Evolutionary conservation across 1,140 invertebrate species (phyloP), one percentile per base, ranked within the genome.

Genomic region (Calosoma granatense): DNA sequence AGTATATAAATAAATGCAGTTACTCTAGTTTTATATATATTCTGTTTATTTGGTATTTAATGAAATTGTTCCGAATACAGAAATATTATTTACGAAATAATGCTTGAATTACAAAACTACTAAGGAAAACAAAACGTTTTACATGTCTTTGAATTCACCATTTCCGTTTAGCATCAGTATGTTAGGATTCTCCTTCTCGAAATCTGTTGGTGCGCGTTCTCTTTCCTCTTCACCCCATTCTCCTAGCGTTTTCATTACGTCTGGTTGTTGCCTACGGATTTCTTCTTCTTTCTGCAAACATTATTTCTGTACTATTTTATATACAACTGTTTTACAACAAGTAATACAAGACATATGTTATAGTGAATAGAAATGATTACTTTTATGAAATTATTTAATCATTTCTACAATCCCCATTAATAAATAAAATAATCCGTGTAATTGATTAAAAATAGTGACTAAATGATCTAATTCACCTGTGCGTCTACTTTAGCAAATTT

Each of bases 401-500:
- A n/a, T n/a, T n/a, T n/a, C n/a, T n/a, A n/a, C n/a, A n/a, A n/a
- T n/a, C n/a, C n/a, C n/a, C n/a, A n/a, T n/a, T n/a, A n/a, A n/a
- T n/a, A n/a, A n/a, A n/a, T n/a, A n/a, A n/a, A n/a, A n/a, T n/a
- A n/a, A n/a, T n/a, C n/a, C n/a, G n/a, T n/a, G n/a, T n/a, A n/a
- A n/a, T n/a, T n/a, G n/a, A 61, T 64, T 60, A 36, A 9, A 36
- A 36, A 36, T n/a, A 36, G 26, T 36, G 26, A 36, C n/a, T 36
- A 36, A 36, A n/a, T 36, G 6, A 36, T 36, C 62, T 30, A 58
- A 60, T 65, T 71, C 65, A 91, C 88, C 83, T 89, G 81, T 72
- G 81, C 82, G 72, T 92, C 88, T 69, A 81, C 78, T 65, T 85
- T 81, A 1, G 88, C 88, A 74, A 92, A 88, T 72, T 89, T 90